Base-by-base conservation (phyloP, 2,113 vertebrate genomes). In the Cephalopterus ornatus region DNA sequence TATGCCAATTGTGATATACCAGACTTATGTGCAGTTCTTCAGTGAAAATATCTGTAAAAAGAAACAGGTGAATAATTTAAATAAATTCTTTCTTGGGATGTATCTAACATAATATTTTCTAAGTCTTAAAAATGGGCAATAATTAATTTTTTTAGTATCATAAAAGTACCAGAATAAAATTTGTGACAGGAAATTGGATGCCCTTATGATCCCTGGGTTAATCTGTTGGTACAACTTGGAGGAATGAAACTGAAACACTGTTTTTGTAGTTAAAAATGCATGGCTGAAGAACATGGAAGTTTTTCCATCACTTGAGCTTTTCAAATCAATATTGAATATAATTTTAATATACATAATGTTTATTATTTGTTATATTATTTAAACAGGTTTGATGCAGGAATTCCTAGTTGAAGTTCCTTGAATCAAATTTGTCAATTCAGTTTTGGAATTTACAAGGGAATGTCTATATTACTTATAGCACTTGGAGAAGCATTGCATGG, bases 61-160 rank as follows among this genome's bases (percentile, higher is more conserved):
- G 39, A 87, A 79, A 10, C 37, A 68, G 26, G 5, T 33, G 0
- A 90, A 32, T 59, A 41, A 47, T 53, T 66, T 26, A 30, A 58
- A 26, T 27, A 30, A 70, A 33, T 33, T 59, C 1, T 67, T 65
- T 58, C 14, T 33, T 13, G 2, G 3, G 11, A 14, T 1, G 0
- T 67, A 41, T 46, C 14, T 56, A 66, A 41, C 22, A 14, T 1
- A 11, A 37, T 79, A 5, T 33, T 78, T 72, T 52, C 9, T 53
- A 66, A 14, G 3, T 37, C 16, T 22, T 84, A 28, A 27, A 87
- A 62, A 16, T 18, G 7, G 16, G 17, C 17, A 22, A 20, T 33
- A 56, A 32, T 1, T 33, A 27, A 28, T 23, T 37, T n/a, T 46
- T 39, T 56, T 58, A 41, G 24, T 52, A 14, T 91, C 52, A 66